Conservation (phyloP, 2,797 vertebrate species). For the Lates japonicus region DNA sequence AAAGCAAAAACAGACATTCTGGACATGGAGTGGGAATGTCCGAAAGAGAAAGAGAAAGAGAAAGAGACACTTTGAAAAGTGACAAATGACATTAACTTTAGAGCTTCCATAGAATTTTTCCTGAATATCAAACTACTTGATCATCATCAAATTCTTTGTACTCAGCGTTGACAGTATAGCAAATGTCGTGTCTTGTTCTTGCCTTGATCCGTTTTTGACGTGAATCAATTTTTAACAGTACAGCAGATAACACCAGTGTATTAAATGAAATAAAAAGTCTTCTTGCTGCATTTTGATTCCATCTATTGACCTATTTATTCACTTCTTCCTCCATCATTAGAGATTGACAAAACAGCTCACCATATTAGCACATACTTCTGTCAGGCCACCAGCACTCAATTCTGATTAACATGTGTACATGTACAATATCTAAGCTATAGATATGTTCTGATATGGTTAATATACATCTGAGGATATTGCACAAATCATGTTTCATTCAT, state of each 20-base stretch:
- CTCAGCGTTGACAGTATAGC: too few species aligned
- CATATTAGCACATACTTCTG: background rate
- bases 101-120: background rate
- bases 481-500: slow-evolving; percentile 47
- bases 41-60: background rate
- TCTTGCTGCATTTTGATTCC: slow-evolving; percentile 4
- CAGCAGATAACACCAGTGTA: slow-evolving; percentile 5
- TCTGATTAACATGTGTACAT: slow-evolving; percentile 28
- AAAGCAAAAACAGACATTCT: too few species aligned
- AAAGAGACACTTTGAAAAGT: background rate
- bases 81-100: background rate
- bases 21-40: too few species aligned
- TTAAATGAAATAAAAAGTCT: background rate
- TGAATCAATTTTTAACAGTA: slow-evolving; percentile 24
- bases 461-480: slow-evolving; percentile 46
- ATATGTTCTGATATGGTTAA: slow-evolving; percentile 34
- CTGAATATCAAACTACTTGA: background rate
- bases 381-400: slow-evolving; percentile 1
- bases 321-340: slow-evolving; percentile 14
- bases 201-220: slow-evolving; percentile 7
- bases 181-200: too few species aligned
- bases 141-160: background rate
- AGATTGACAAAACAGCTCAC: slow-evolving; percentile 10
- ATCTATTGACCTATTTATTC: slow-evolving; percentile 20
- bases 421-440: slow-evolving; percentile 19